These are phyloP conservation scores for Aix galericulata DNA, from an alignment of 2,113 vertebrate species.

Conservation along the genomic window DNA sequence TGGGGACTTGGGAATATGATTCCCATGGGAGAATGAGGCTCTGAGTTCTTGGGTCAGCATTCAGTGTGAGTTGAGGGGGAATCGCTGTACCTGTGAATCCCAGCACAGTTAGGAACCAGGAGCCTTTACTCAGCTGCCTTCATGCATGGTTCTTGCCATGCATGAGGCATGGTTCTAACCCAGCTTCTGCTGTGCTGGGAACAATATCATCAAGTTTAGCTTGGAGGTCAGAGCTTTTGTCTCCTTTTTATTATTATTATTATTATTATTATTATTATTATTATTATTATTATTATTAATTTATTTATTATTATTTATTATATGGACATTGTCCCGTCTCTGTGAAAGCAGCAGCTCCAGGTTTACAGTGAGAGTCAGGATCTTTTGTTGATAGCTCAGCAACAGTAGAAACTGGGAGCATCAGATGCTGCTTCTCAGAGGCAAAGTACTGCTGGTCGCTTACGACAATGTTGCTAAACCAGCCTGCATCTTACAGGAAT, in stretches of 20 bases:
- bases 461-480: neutral
- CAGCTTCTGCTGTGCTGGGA: neutral
- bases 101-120: neutral
- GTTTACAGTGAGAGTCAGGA: neutral
- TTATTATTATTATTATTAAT: neutral
- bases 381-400: neutral
- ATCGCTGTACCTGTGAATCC: neutral
- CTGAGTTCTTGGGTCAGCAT: neutral
- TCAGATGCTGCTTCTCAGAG: neutral
- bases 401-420: neutral
- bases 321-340: neutral
- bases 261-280: too few species aligned
- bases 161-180: rapidly evolving
- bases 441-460: neutral
- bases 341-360: neutral
- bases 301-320: too few species aligned
- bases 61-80: neutral
- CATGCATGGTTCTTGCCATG: rapidly evolving
- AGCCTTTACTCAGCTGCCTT: neutral
- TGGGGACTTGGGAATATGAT: neutral
- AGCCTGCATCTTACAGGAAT: neutral
- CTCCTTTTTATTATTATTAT: neutral
- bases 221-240: neutral
- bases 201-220: neutral
- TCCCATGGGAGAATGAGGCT: conserved; percentile 8